Base-by-base conservation (phyloP, 1,140 invertebrate genomes). In the Brachionus plicatilis region DNA sequence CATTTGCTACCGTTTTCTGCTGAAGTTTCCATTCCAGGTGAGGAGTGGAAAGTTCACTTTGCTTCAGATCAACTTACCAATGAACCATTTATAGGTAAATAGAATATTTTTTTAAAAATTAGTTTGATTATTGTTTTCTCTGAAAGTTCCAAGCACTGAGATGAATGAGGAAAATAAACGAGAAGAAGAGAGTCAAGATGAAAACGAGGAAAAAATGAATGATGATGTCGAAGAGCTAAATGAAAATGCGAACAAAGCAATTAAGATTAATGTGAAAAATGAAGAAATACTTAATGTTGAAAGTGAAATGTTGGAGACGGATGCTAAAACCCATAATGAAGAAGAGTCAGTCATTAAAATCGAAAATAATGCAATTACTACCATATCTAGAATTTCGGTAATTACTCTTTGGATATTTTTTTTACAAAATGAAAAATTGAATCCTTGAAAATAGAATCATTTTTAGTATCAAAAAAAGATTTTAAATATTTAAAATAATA, bases 11-110 rank as follows among this genome's bases (percentile, higher is more conserved):
- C n/a, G 84, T 88, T 87, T 88, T 84, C 88, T 87, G 41, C 87
- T 89, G 33, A 86, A 88, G 29, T 88, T 88, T 85, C 89, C 87
- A 88, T 88, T 86, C 43, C 72, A 27, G 72, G 72, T 29, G 72
- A 76, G 12, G 72, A 76, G 27, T 76, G 72, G 72, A 76, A 76
- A 29, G 72, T 76, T 76, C 72, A 76, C n/a, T 76, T 76, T 50
- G 72, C 72, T 37, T 76, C 72, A 11, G 72, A 76, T 14, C 72
- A 76, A 76, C 4, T 76, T 5, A 27, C 72, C 11, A 76, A 76
- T 50, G 72, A 76, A 24, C 72, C 72, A 5, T 76, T 76, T 50
- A 76, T 76, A 24, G 72, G 72, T 76, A 50, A 76, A 27, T 11
- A 50, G 12, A n/a, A 9, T 37, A n/a, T 17, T 45, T 45, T 6